These are phyloP conservation scores for Drosophila orosa DNA, from an alignment of 1,140 invertebrate species.

Conservation along the genomic window DNA sequence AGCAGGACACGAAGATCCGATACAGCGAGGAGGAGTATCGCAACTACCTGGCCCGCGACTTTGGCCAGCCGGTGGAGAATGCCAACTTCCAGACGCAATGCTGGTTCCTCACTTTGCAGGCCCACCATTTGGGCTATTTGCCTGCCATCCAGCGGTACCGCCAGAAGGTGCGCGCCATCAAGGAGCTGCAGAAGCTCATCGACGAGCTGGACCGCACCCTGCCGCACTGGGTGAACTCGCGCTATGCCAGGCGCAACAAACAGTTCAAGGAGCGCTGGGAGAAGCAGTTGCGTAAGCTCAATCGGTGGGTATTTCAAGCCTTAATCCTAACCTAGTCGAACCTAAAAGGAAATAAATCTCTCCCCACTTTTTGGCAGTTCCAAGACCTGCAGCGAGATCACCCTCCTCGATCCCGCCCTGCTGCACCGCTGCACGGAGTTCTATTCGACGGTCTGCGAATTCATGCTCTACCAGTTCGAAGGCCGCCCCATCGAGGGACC, in stretches of 20 bases:
- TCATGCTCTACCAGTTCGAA: constrained; percentile 89
- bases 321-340: too few species aligned
- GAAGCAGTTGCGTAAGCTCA: constrained; percentile 90
- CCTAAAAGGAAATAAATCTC: too few species aligned
- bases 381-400: constrained; percentile 95
- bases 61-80: constrained; percentile 52
- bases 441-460: constrained; percentile 93
- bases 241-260: constrained; percentile 90
- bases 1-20: constrained; percentile 94
- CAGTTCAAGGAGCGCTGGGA: constrained; percentile 94
- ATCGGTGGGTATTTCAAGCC: constrained; percentile 84
- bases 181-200: constrained; percentile 95
- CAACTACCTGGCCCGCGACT: constrained; percentile 87
- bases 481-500: constrained; percentile 81
- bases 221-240: constrained; percentile 92
- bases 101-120: constrained; percentile 97
- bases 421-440: constrained; percentile 92
- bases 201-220: constrained; percentile 93
- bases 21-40: constrained; percentile 91
- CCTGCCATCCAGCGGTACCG: constrained; percentile 95
- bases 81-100: constrained; percentile 97
- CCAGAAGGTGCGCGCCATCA: constrained; percentile 90
- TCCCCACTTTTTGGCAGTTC: constrained; percentile 86
- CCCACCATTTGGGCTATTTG: constrained; percentile 95
- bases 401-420: constrained; percentile 92